Conservation (phyloP, 2,113 vertebrate genomes). For the Uria lomvia region DNA sequence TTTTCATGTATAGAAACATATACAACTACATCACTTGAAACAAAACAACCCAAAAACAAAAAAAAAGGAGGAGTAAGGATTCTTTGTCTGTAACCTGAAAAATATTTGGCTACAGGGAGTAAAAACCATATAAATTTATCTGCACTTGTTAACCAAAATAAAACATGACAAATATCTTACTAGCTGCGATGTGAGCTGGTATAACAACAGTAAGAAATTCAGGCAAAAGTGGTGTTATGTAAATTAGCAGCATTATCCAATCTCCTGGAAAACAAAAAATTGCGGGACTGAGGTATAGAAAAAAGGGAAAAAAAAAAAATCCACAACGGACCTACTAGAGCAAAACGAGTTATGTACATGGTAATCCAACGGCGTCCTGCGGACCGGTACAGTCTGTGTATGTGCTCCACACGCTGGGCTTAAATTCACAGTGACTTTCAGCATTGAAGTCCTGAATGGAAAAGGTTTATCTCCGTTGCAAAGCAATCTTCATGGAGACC, state of each 20-base stretch:
- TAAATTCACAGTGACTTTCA: slow-evolving; percentile 64
- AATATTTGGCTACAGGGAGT: slow-evolving; percentile 46
- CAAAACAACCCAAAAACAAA: background rate
- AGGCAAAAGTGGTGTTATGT: slow-evolving; percentile 67
- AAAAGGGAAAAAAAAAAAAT: slow-evolving; percentile 8
- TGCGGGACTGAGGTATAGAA: slow-evolving; percentile 35
- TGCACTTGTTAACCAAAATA: slow-evolving; percentile 22
- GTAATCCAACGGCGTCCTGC: background rate
- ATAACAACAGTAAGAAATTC: slow-evolving; percentile 59
- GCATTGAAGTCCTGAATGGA: background rate
- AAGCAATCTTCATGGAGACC: background rate
- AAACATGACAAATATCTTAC: background rate
- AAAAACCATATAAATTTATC: slow-evolving; percentile 32
- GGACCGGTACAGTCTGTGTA: background rate
- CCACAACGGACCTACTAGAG: slow-evolving; percentile 9
- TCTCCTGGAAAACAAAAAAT: slow-evolving; percentile 27
- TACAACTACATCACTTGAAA: background rate
- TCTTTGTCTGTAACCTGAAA: slow-evolving; percentile 20
- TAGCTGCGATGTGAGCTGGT: slow-evolving; percentile 37
- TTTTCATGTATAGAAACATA: background rate
- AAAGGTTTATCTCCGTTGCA: background rate
- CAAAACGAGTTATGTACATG: background rate
- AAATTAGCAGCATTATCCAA: slow-evolving; percentile 67
- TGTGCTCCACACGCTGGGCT: background rate
- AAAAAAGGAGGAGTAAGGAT: background rate